Evolutionary conservation across 2,797 vertebrate species (phyloP), one percentile per base, ranked within the genome.

Genomic region (Poeciliopsis turneri): DNA sequence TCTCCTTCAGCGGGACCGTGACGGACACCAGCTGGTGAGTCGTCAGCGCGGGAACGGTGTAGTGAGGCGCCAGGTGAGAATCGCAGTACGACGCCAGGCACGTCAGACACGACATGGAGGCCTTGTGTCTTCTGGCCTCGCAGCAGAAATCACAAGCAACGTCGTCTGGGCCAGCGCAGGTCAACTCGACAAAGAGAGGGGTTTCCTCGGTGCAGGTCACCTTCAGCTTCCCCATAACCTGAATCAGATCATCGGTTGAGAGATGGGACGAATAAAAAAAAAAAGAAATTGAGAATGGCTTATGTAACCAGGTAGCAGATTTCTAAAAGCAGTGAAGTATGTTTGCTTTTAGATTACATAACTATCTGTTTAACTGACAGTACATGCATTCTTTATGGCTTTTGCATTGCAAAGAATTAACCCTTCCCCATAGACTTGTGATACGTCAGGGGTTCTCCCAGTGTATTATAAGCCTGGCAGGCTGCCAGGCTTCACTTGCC

Each of bases 91-190:
- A 87, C 0, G 43, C 80, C 78, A 87, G 25, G 18, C 82, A 87
- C 0, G 73, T 51, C 70, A 87, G 76, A 16, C 86, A 87, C 0
- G 82, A 84, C 82, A 59, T 74, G 0, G 76, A 75, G 78, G 86
- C 86, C 82, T 77, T 82, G 45, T 46, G 66, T 1, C 2, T 55
- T 15, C 0, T 18, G 28, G 69, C 4, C 33, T 15, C 70, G 1
- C 18, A 18, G 64, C 86, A 87, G 82, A 87, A 82, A 59, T 84
- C 86, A 47, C 82, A 87, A 46, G 64, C 9, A 0, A 82, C 47
- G 0, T 83, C 80, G 5, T 6, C 7, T 1, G 74, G 78, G 11
- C 55, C 39, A 5, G 64, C 61, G 30, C n/a, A 28, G 20, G 25
- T 39, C 33, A 13, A 57, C 72, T 23, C 51, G 15, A 61, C 53